These are phyloP conservation scores for Drosophila parthenogenetica DNA, from an alignment of 2,888 invertebrate species.

Conservation along the genomic window DNA sequence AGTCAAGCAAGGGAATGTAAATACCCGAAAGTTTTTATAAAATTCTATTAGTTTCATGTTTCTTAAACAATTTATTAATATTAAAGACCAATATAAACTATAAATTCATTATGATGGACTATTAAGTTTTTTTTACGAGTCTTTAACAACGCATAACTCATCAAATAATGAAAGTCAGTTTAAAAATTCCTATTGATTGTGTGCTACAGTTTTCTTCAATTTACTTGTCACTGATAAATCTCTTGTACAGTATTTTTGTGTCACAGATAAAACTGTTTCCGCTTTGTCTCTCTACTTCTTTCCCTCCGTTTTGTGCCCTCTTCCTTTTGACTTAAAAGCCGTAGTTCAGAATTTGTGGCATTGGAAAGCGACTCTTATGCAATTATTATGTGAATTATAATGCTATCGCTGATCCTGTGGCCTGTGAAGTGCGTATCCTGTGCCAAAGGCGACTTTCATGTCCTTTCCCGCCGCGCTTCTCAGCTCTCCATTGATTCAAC, in stretches of 20 bases:
- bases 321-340: conserved; percentile 7
- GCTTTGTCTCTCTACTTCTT: background rate
- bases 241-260: background rate
- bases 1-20: no score
- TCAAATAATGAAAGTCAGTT: background rate
- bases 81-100: no score
- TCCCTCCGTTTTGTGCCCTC: no score
- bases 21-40: no score
- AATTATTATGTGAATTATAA: conserved; percentile 52
- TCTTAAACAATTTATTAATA: no score
- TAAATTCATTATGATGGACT: no score
- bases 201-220: background rate
- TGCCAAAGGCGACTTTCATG: conserved; percentile 44
- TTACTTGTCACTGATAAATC: background rate
- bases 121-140: background rate
- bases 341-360: conserved; percentile 15
- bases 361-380: conserved; percentile 25
- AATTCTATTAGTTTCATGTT: no score
- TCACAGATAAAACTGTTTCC: conserved; percentile 2
- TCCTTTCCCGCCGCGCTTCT: background rate
- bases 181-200: background rate
- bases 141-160: background rate
- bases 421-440: conserved; percentile 46
- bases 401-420: conserved; percentile 45
- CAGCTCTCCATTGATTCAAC: conserved; percentile 18